phyloP scores from a whole-genome alignment of 2,888 invertebrate genomes.

The Lampropteryx suffumata region DNA sequence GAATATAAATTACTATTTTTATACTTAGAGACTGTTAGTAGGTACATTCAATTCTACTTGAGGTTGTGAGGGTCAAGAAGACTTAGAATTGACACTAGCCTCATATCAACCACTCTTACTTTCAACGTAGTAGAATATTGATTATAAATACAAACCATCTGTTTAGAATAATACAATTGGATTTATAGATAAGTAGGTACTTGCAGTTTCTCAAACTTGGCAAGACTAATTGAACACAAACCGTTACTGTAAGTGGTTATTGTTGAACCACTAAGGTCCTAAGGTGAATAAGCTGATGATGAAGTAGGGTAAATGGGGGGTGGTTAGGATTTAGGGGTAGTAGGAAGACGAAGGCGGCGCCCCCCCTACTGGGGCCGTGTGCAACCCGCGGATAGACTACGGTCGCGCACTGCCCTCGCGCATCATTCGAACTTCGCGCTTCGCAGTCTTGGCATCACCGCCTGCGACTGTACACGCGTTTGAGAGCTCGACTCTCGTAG shows the following conservation, averaged over 20 bases:
- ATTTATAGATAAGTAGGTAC: conserved; percentile 29
- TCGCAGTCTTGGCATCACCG: conserved; percentile 77
- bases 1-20: too few relatives aligned
- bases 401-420: conserved; percentile 72
- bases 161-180: conserved; percentile 18
- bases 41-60: too few relatives aligned
- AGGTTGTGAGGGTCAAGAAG: too few relatives aligned
- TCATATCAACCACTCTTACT: too few relatives aligned
- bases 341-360: conserved; percentile 53
- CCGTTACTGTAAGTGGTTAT: conserved; percentile 24
- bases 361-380: conserved; percentile 81
- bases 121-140: neutral
- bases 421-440: conserved; percentile 82
- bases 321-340: conserved; percentile 39
- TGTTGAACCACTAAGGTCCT: neutral
- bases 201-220: conserved; percentile 34
- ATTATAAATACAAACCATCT: neutral
- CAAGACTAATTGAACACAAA: conserved; percentile 29
- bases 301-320: conserved; percentile 19
- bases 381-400: conserved; percentile 80
- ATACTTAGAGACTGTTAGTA: too few relatives aligned
- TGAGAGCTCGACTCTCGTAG: conserved; percentile 79
- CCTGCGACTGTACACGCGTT: conserved; percentile 78
- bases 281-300: conserved; percentile 19
- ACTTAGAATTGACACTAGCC: too few relatives aligned